A percentile compares a stretch with the other conserved stretches of the same genome.
phyloP scores from a whole-genome alignment of 2,888 invertebrate genomes.

The Morpho helenor region DNA sequence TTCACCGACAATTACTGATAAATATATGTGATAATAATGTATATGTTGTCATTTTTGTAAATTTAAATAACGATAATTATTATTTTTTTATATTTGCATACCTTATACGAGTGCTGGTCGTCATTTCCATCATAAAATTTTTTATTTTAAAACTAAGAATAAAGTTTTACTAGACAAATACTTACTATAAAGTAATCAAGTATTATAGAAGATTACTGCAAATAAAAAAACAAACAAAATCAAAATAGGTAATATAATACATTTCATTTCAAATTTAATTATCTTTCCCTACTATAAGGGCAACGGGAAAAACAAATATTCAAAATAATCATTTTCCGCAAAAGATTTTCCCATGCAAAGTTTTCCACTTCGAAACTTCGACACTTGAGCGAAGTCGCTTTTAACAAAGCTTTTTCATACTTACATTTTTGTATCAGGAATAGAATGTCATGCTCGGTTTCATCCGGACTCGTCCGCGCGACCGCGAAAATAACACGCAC shows the following conservation, averaged over 20 bases:
- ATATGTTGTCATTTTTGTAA: no score
- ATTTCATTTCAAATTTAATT: slow-evolving; percentile 6
- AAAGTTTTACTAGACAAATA: no score
- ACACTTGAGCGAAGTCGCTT: slow-evolving; percentile 74
- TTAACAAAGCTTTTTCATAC: slow-evolving; percentile 78
- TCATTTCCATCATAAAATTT: no score
- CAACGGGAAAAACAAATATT: slow-evolving; percentile 28
- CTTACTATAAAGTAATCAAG: no score
- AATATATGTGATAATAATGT: no score
- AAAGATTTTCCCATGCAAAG: slow-evolving; percentile 75
- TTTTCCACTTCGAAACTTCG: slow-evolving; percentile 77
- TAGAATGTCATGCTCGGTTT: slow-evolving; percentile 75
- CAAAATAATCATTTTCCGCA: slow-evolving; percentile 74
- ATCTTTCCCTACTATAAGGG: background rate
- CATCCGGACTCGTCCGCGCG: slow-evolving; percentile 66
- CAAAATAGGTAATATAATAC: background rate
- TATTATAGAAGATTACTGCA: background rate
- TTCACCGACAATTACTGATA: no score
- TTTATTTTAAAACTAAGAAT: no score
- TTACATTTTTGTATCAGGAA: slow-evolving; percentile 76
- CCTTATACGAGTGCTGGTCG: no score
- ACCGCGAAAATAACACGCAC: slow-evolving; percentile 70
- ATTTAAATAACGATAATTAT: no score
- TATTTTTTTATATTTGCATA: no score
- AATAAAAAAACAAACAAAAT: background rate